Evolutionary conservation across 1,140 invertebrate species (phyloP), one percentile per base, ranked within the genome.

Genomic region (Probaryconus sp.): DNA sequence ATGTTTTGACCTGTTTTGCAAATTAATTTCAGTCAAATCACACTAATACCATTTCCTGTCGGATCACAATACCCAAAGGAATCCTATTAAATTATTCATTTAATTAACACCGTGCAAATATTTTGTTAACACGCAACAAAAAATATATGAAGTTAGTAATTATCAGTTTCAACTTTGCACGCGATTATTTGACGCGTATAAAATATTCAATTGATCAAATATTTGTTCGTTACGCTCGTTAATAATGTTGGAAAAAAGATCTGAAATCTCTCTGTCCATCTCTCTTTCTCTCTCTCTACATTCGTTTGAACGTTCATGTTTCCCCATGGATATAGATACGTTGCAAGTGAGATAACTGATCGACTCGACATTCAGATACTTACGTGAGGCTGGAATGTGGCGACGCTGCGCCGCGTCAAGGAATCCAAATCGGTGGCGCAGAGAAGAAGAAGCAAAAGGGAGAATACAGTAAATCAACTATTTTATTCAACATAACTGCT

Each of bases 401-500:
- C 71, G 70, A 67, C 70, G 55, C 70, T 61, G 63, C 63, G 70
- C 63, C 61, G 55, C 60, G 74, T 71, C 65, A 76, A 67, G 72
- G 72, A 79, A 82, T 79, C 76, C 75, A 76, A 81, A 83, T 83
- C 81, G 77, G 80, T 83, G 79, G 79, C 78, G 53, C 48, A 53
- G 65, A 60, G 60, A 70, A 70, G 60, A 74, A 70, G 67, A 73
- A 73, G 67, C 61, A 61, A 76, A 69, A 70, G 55, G 60, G 67
- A 67, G 56, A 81, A 67, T 83, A 77, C 74, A 82, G 77, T 79
- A 84, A 83, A 84, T 83, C 82, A 83, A 72, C 75, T 76, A 83
- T 84, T 84, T 84, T 83, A 84, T 84, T 84, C 75, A 72, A 76
- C 80, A 78, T 81, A 82, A 80, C 77, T 73, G 80, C 73, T 58